Evolutionary conservation across 2,797 vertebrate genomes (phyloP), one percentile per base, ranked within the genome.

Genomic region (Falco peregrinus): DNA sequence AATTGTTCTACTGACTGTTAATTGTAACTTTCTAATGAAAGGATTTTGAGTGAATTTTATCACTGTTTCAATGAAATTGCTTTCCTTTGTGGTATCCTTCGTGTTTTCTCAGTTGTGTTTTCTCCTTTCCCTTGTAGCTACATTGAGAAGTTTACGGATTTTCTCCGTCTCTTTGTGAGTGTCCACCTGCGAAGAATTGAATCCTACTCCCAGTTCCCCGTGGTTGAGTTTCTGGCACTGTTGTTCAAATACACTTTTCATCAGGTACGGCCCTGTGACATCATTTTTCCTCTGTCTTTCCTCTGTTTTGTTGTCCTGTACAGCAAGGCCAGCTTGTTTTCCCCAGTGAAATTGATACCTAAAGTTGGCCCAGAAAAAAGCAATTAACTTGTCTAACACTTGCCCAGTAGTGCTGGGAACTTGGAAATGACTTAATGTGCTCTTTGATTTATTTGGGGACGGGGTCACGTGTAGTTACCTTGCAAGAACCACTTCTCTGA

Each of bases 161-260:
- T 99, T 88, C 98, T 99, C 73, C 98, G 99, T 59, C 99, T 99
- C 94, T 99, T 99, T 96, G 99, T 99, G 96, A 99, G 99, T 6
- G 99, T 99, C 96, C 99, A 99, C 96, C 97, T 99, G 84, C 98
- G 99, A 92, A 98, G 99, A 95, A 99, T 99, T 1, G 99, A 99
- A 86, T 99, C 99, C 89, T 99, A 99, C 94, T 98, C 99, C 91
- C 99, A 99, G 97, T 99, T 99, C 96, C 99, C 99, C 0, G 99
- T 99, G 63, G 99, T 99, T 84, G 99, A 99, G 95, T 99, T 99
- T 97, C 98, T 99, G 96, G 98, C 98, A 12, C 98, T 99, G 94
- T 97, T 99, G 93, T 99, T 99, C 98, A 99, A 99, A 94, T 99
- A 99, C 97, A 99, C 99, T 14, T 99, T 99, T 97, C 99, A 99